These are phyloP conservation scores for Megalurothrips usitatus DNA, from an alignment of 2,888 invertebrate species.

Conservation along the genomic window DNA sequence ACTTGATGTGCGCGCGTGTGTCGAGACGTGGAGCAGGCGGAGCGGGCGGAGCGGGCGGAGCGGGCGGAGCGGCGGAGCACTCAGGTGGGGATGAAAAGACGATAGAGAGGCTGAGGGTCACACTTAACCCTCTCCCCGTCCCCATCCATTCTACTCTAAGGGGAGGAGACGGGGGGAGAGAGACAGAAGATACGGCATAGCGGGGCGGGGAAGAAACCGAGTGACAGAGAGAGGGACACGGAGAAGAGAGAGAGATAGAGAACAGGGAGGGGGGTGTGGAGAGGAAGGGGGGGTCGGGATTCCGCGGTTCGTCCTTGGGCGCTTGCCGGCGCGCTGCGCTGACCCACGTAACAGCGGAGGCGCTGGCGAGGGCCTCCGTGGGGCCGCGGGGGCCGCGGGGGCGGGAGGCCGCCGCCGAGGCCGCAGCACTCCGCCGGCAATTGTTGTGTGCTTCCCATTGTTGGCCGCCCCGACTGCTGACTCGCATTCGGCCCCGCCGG, in stretches of 20 bases:
- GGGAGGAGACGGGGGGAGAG: not conserved
- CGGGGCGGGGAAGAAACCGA: not conserved
- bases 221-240: not conserved
- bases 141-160: not conserved
- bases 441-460: constrained; percentile 9
- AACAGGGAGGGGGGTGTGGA: not conserved
- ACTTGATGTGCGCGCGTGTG: not conserved
- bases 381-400: too few species aligned
- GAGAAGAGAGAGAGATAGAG: constrained; percentile 5
- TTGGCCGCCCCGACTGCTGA: not conserved
- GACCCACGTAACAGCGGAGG: not conserved
- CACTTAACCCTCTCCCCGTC: not conserved
- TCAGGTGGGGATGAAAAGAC: constrained; percentile 11
- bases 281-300: not conserved
- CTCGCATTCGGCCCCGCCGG: too few species aligned
- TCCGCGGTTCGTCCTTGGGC: not conserved
- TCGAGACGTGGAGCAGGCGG: not conserved
- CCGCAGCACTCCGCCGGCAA: not conserved
- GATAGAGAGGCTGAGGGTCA: not conserved
- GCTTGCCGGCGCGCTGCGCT: not conserved
- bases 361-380: not conserved
- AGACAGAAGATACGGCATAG: not conserved
- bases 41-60: too few species aligned
- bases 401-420: not conserved
- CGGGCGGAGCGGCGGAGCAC: not conserved